These are phyloP conservation scores for Luffia ferchaultella DNA, from an alignment of 2,888 invertebrate genomes.

Conservation along the genomic window DNA sequence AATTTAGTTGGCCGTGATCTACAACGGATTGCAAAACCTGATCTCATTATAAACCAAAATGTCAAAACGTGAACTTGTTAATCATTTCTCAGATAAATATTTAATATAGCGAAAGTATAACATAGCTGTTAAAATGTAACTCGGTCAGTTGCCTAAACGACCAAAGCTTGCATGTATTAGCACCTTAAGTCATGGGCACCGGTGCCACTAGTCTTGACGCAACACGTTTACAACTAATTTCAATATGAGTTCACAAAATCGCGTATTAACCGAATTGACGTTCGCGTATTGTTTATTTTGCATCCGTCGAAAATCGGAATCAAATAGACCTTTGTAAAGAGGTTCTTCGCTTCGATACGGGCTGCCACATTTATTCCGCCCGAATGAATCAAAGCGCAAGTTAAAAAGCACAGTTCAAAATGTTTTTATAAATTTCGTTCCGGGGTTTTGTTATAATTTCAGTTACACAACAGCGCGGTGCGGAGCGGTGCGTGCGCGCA, in stretches of 20 bases:
- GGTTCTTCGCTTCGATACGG: neutral
- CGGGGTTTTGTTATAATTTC: conserved; percentile 31
- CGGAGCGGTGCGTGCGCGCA: conserved; percentile 22
- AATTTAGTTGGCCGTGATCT: neutral
- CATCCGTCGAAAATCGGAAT: neutral
- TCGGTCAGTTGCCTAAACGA: neutral
- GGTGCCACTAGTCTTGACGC: neutral
- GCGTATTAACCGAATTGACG: neutral
- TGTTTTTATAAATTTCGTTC: conserved; percentile 33
- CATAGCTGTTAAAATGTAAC: no score
- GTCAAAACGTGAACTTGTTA: neutral
- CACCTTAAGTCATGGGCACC: neutral
- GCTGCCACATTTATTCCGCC: neutral
- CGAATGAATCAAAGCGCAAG: neutral
- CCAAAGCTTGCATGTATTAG: neutral
- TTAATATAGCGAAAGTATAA: neutral
- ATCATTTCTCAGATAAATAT: neutral
- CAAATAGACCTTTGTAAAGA: neutral
- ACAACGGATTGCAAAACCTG: neutral
- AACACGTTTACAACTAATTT: neutral
- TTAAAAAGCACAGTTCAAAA: conserved; percentile 4
- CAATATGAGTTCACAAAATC: neutral
- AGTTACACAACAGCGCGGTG: conserved; percentile 12
- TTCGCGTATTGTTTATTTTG: neutral
- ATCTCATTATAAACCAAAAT: neutral